Evolutionary conservation across 2,113 vertebrate genomes (phyloP), one percentile per base, ranked within the genome.

Genomic region (Menidia beryllina): DNA sequence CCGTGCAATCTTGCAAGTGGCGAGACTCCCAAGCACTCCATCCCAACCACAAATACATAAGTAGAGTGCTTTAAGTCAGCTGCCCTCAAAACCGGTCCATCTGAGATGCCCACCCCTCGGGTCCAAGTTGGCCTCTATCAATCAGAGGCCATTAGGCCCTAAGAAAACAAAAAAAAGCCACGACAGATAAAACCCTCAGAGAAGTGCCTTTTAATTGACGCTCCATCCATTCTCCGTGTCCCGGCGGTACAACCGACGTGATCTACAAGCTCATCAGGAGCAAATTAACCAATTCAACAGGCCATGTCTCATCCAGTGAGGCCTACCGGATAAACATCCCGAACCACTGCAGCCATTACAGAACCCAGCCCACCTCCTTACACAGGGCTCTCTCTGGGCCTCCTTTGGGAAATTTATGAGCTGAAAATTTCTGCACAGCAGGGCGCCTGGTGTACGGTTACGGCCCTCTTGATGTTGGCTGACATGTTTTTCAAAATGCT

Each of bases 191-290:
- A 85, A 76, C 60, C 80, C 60, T 67, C 69, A 43, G 49, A 19
- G 15, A 86, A 88, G 84, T 86, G 83, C 70, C 63, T 89, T 78
- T 77, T 88, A 88, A 90, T 89, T 85, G 87, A 85, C 73, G 84
- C 76, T 56, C 75, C 71, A 68, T 68, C 70, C 78, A 75, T 83
- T 54, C 77, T 65, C 69, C 64, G 53, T 79, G 60, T 87, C 84
- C 80, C 81, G 4, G 43, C 23, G 71, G 81, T 45, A 30, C 75
- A 55, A 23, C 55, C 75, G 71, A 88, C 60, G 67, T 79, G 78
- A 84, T 82, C 71, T 62, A 85, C 79, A 81, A 82, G 82, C 76
- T 79, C 83, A 83, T 89, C 84, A 67, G 74, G 24, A 76, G 82
- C 81, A 87, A 82, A 89, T 89, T 82, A 91, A 89, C 85, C 72